Evolutionary conservation across 2,113 vertebrate species (phyloP), one percentile per base, ranked within the genome.

Genomic region (Gopherus evgoodei): DNA sequence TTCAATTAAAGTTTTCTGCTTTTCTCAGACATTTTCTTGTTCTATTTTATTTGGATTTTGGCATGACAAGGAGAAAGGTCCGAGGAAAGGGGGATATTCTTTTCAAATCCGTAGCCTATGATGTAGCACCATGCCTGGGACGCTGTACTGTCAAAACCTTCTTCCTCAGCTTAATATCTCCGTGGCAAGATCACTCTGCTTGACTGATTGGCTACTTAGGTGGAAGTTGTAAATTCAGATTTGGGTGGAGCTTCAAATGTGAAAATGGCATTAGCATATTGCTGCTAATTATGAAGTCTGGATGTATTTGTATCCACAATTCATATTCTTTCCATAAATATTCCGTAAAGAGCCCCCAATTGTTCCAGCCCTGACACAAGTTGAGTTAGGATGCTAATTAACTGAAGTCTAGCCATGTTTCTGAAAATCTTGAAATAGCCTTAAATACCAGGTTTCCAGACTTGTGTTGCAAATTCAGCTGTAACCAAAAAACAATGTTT

Each of bases 1-100:
- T 97, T 78, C 96, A 96, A 96, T 96, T 96, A 92, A 83, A 69
- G 21, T 75, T 91, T 96, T 94, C 97, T 94, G 78, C 92, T 87
- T 1, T 1, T 8, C 88, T 94, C 84, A 95, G 96, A 96, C 90
- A 93, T 96, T 97, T 96, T 96, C 81, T 0, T 56, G 89, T 95
- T 53, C 14, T 0, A 62, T 89, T 91, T 93, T 94, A 94, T 11
- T 72, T 16, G 1, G 65, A 91, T 84, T 96, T 95, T 95, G 94
- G 94, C 93, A 91, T 83, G 86, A 81, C 88, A 44, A 57, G 24
- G 86, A 94, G 31, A 1, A 75, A 27, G 79, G 29, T 56, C 47
- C 50, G 50, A 88, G 59, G 89, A 2, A 95, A 94, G 94, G 91
- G 93, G 96, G 89, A 69, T 80, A 2, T 92, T 91, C 94, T 89